These are phyloP conservation scores for Rallus crepitans DNA, from an alignment of 2,797 vertebrate genomes.

Conservation along the genomic window DNA sequence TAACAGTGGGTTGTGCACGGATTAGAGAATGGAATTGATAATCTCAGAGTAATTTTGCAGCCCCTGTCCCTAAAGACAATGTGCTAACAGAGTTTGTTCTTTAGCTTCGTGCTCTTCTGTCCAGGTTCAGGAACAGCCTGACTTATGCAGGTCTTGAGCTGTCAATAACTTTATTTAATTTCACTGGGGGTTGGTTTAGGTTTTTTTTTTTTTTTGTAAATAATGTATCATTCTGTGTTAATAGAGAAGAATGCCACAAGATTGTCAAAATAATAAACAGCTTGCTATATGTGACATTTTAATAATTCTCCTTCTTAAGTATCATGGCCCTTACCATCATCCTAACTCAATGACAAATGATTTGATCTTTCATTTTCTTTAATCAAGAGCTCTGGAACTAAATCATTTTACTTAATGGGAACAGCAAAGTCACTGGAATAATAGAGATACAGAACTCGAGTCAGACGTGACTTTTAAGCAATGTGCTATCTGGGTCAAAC, in stretches of 20 bases:
- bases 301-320: background rate
- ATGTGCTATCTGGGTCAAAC: background rate
- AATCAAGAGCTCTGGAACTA: background rate
- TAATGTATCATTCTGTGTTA: background rate
- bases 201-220: background rate
- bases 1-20: background rate
- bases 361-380: constrained; percentile 38
- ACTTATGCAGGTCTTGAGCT: background rate
- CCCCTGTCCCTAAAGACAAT: background rate
- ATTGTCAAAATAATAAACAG: constrained; percentile 7
- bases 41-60: background rate
- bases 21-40: background rate
- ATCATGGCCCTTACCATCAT: background rate
- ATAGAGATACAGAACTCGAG: background rate
- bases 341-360: background rate
- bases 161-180: background rate
- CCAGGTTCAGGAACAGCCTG: background rate
- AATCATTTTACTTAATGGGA: constrained; percentile 4
- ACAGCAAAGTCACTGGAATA: background rate
- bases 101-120: background rate
- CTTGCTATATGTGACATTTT: background rate
- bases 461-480: background rate
- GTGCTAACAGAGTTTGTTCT: background rate
- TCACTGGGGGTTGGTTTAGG: background rate
- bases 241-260: background rate